Base-by-base conservation (phyloP, 2,113 vertebrate genomes). In the Seriola dumerili region DNA sequence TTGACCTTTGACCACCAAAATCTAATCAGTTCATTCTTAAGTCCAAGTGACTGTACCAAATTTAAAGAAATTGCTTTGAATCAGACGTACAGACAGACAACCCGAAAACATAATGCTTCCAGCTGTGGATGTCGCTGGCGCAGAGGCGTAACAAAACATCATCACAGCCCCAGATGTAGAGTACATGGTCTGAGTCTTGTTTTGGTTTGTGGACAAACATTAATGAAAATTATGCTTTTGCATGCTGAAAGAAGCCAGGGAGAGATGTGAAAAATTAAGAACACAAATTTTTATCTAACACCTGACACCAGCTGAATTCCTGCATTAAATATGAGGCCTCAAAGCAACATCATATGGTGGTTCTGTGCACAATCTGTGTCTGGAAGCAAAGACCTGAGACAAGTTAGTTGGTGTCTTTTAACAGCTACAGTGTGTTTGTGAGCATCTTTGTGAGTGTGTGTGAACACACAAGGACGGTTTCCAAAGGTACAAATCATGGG, bases 381-480 rank as follows among this genome's bases (percentile, higher is more conserved):
- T 58, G 61, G 70, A 76, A 46, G 36, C 34, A 50, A 72, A 54
- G 52, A 66, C 58, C 38, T n/a, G 5, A 68, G 76, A 84, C 61
- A 72, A 76, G 25, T 76, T 57, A 76, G 57, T 25, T 75, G 14
- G 48, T 34, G 44, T 66, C 50, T 70, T 85, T 73, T 46, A 46
- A 69, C 23, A 76, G 58, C 57, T 36, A 55, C 34, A 57, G 23
- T 54, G 34, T 76, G 57, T n/a, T 38, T 25, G 54, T 29, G 21
- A 32, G 46, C 50, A 12, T 62, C 10, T 44, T 42, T 34, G 13
- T 36, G 48, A 34, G 71, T 11, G 38, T 44, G 46, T 54, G 36
- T 14, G 59, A 54, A 58, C 12, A 17, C 42, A 32, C 13, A 40
- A 38, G 46, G 59, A 61, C 7, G 0, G 29, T 70, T 62, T 83